A percentile compares a stretch with the other conserved stretches of the same genome.
These are phyloP conservation scores for Apoderus coryli DNA, from an alignment of 2,888 invertebrate genomes.

Conservation along the genomic window DNA sequence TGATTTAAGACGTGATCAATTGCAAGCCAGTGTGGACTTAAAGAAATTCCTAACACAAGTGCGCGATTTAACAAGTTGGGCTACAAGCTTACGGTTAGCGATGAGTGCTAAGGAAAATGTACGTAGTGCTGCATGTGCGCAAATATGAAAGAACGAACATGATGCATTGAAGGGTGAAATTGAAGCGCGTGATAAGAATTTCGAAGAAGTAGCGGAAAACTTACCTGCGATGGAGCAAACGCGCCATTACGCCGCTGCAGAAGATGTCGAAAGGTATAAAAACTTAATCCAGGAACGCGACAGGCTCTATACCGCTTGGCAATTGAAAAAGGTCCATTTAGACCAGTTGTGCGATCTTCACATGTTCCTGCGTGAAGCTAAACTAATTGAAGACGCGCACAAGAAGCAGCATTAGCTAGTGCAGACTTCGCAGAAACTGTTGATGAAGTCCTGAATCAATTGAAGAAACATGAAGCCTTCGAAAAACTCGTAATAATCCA, in stretches of 20 bases:
- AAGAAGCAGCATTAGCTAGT: slow-evolving; percentile 60
- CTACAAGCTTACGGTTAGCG: slow-evolving; percentile 57
- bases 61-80: slow-evolving; percentile 81
- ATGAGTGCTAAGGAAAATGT: slow-evolving; percentile 71
- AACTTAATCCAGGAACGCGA: slow-evolving; percentile 66
- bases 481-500: slow-evolving; percentile 78
- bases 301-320: slow-evolving; percentile 72
- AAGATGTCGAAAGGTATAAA: slow-evolving; percentile 66
- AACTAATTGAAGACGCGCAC: slow-evolving; percentile 81
- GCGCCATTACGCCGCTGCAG: slow-evolving; percentile 62
- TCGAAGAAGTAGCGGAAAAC: slow-evolving; percentile 55
- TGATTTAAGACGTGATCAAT: slow-evolving; percentile 59
- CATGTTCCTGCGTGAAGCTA: slow-evolving; percentile 87
- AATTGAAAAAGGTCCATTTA: slow-evolving; percentile 71
- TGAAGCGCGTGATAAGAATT: slow-evolving; percentile 74
- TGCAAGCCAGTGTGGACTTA: slow-evolving; percentile 76
- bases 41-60: slow-evolving; percentile 78
- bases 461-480: slow-evolving; percentile 90
- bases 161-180: slow-evolving; percentile 72
- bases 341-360: slow-evolving; percentile 88
- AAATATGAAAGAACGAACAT: slow-evolving; percentile 68
- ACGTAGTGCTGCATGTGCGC: slow-evolving; percentile 68
- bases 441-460: slow-evolving; percentile 78
- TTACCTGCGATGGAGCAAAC: slow-evolving; percentile 74
- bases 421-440: slow-evolving; percentile 63